Base-by-base conservation (phyloP, 2,797 vertebrate genomes). In the Sebastes jordani region DNA sequence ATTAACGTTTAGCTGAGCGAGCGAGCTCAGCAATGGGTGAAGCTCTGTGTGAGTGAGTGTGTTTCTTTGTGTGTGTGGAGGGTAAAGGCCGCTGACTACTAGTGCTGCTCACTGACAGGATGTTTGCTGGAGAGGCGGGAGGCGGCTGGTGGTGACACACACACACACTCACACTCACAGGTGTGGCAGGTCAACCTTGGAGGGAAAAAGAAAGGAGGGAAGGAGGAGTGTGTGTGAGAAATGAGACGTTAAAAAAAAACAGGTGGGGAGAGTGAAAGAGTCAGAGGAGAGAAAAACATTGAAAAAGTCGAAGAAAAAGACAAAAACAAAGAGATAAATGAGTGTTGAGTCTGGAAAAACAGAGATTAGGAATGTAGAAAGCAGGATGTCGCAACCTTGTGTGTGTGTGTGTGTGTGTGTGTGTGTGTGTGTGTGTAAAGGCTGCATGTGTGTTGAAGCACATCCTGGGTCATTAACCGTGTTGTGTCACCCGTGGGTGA, bases 51-150 rank as follows among this genome's bases (percentile, higher is more conserved):
- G 52, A 27, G 34, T 25, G 42, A 42, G 64, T 18, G 14, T 58
- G 30, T 54, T 69, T 38, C 29, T 49, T 25, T 52, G 59, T 38
- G 30, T n/a, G 42, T 25, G 70, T 9, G 58, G 6, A 20, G 80
- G 74, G 67, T 52, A 38, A 85, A 85, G 76, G 66, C 56, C 27
- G 29, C 58, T 54, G 67, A 54, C 52, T 54, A 72, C 16, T 61
- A 29, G 22, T 20, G 54, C n/a, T 29, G 60, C 59, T 74, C 65
- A 49, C 66, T 60, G 66, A 66, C 84, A 62, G 68, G 81, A 83
- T 89, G 88, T 94, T 93, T 91, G 89, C 71, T 30, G 30, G 56
- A 77, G 85, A 84, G 66, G 49, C 2, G 52, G 46, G 18, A 49
- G 3, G 68, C 61, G 25, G 62, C 71, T 85, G 27, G 60, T 78